Percentiles rank a stretch among this genome's conserved stretches.
Evolutionary conservation across 2,113 vertebrate species (phyloP).

Genomic region (Pterocles burchelli): DNA sequence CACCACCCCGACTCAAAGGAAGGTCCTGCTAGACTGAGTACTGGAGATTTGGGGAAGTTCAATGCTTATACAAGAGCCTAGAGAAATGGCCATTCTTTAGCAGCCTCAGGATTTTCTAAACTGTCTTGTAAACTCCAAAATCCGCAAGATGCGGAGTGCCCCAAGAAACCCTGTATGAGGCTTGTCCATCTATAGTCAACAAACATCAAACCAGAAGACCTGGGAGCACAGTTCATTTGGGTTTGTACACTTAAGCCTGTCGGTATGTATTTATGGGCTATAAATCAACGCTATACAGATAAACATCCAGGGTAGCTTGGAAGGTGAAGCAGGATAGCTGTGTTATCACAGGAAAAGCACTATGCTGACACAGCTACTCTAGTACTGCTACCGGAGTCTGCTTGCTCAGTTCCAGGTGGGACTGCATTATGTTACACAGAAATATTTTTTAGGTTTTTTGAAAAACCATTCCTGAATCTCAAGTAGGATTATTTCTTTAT

Average conservation of each 20-base stretch:
- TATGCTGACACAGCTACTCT: background rate
- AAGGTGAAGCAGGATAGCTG: background rate
- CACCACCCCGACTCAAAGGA: background rate
- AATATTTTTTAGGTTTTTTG: background rate
- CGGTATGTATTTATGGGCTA: background rate
- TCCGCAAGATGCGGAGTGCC: background rate
- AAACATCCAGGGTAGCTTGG: background rate
- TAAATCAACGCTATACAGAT: background rate
- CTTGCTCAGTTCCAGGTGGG: background rate
- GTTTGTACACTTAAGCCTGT: background rate
- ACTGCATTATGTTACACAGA: background rate
- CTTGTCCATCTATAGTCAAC: background rate
- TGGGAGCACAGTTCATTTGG: background rate
- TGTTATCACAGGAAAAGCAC: background rate
- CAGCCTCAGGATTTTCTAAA: background rate
- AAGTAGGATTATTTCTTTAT: background rate
- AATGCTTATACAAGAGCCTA: background rate
- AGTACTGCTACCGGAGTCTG: background rate
- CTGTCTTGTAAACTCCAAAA: background rate
- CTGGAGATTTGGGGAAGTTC: background rate
- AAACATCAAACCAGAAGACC: background rate
- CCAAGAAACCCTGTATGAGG: background rate
- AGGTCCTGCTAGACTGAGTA: constrained; percentile 25
- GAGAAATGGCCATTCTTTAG: background rate
- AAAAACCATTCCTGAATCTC: background rate